phyloP scores from a whole-genome alignment of 2,797 vertebrate genomes.

The Molossus molossus region DNA sequence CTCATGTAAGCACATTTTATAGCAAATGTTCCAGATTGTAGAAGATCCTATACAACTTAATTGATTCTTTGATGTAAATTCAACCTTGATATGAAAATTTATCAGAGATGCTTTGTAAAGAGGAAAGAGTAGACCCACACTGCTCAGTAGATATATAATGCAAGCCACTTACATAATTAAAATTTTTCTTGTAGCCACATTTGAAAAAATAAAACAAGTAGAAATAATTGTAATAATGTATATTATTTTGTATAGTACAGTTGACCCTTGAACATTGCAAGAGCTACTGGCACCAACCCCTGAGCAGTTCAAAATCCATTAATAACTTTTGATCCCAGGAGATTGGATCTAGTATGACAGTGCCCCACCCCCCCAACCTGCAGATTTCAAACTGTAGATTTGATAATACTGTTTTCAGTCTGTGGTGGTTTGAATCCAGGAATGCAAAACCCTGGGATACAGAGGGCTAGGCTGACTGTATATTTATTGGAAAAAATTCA shows the following conservation, averaged over 20 bases:
- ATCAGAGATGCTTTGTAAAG: neutral
- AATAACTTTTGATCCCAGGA: neutral
- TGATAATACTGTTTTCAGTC: neutral
- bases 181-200: neutral
- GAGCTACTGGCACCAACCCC: neutral
- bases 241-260: neutral
- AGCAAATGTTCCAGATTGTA: neutral
- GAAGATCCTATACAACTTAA: neutral
- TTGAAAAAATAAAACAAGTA: slow-evolving; percentile 24
- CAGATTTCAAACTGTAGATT: neutral
- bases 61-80: neutral
- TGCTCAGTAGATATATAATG: neutral
- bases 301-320: neutral
- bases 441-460: neutral
- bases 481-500: neutral
- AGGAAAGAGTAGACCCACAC: neutral
- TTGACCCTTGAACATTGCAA: neutral
- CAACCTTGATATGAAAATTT: neutral
- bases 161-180: neutral
- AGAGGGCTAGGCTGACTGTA: no score
- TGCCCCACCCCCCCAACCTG: neutral
- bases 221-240: neutral
- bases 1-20: neutral
- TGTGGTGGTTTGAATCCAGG: neutral
- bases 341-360: neutral